Conservation (phyloP, 2,888 invertebrate genomes). For the Subacronicta megacephala region DNA sequence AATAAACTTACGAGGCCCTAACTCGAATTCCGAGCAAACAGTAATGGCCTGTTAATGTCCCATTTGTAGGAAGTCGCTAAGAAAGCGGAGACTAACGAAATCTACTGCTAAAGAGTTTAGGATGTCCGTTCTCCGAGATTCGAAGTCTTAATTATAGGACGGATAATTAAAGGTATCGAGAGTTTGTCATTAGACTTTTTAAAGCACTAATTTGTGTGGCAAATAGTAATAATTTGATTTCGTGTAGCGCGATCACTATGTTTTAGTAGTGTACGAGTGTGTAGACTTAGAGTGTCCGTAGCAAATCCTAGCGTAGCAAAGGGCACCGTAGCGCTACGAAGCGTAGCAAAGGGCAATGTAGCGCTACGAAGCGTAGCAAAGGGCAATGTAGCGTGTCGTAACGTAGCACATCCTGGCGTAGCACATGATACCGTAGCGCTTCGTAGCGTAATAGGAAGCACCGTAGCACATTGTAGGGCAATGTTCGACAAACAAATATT, state of each 20-base stretch:
- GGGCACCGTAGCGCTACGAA: too few species aligned
- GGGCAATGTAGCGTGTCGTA: background rate
- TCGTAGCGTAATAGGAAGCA: background rate
- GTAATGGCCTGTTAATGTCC: constrained; percentile 9
- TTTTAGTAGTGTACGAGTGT: too few species aligned
- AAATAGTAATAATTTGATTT: too few species aligned
- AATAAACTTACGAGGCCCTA: constrained; percentile 32
- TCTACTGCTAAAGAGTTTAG: constrained; percentile 8
- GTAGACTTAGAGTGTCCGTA: too few species aligned
- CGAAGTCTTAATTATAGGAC: too few species aligned
- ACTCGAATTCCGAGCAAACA: constrained; percentile 31
- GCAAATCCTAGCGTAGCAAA: too few species aligned
- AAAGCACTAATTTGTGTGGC: too few species aligned
- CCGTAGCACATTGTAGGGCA: too few species aligned
- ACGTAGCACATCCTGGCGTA: background rate
- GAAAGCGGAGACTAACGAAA: background rate
- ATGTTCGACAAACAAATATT: too few species aligned
- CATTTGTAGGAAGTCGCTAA: constrained; percentile 7
- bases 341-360: background rate
- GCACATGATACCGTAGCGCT: background rate
- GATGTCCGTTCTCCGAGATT: background rate
- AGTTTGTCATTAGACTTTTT: too few species aligned
- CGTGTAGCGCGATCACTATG: too few species aligned
- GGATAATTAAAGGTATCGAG: too few species aligned
- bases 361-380: background rate